Percentiles rank a stretch among this genome's conserved stretches.
Conservation (phyloP, 2,113 vertebrate genomes). For the Callaeas wilsoni region DNA sequence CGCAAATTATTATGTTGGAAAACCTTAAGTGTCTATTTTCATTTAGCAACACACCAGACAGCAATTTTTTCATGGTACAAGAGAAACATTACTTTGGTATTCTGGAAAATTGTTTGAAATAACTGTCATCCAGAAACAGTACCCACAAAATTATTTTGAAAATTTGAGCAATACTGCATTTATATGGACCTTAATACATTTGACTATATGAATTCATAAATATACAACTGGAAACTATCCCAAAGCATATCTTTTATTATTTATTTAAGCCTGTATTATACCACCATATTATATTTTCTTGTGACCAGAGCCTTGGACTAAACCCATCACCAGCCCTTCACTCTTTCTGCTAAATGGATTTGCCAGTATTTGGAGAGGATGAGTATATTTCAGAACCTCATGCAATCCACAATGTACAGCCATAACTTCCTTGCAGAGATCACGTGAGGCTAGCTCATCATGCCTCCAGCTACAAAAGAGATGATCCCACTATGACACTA, state of each 20-base stretch:
- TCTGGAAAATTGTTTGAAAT: neutral
- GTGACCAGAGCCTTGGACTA: neutral
- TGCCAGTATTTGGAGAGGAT: neutral
- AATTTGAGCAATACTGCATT: neutral
- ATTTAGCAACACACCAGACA: neutral
- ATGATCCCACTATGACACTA: rapidly evolving
- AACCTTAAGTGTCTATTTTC: neutral
- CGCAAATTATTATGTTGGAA: neutral
- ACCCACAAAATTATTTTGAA: neutral
- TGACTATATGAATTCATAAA: neutral
- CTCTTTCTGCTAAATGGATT: neutral
- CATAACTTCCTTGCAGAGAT: neutral
- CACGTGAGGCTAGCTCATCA: neutral
- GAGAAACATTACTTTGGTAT: neutral
- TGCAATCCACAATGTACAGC: neutral
- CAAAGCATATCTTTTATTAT: neutral
- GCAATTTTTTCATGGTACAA: neutral
- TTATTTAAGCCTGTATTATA: neutral
- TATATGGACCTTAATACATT: neutral
- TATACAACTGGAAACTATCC: neutral
- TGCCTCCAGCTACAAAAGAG: neutral
- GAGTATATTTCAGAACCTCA: neutral
- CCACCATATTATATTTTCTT: neutral
- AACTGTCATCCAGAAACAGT: neutral
- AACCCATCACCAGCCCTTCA: neutral